Conservation (phyloP, 2,113 vertebrate genomes). For the Oreochromis aureus region DNA sequence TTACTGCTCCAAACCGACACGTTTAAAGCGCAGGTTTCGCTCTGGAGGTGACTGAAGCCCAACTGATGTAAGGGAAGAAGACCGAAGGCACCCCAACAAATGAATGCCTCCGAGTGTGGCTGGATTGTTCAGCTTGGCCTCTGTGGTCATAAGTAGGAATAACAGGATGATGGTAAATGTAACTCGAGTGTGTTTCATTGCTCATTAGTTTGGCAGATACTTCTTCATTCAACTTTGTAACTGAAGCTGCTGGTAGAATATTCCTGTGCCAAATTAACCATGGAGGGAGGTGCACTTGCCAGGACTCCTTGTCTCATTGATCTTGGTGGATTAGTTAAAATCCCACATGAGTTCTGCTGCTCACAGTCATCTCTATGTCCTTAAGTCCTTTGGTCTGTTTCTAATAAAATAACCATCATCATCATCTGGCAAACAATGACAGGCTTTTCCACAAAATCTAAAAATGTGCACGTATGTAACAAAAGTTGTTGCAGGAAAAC, state of each 20-base stretch:
- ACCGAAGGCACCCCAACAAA: not conserved
- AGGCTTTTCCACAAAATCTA: not conserved
- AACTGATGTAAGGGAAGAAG: not conserved
- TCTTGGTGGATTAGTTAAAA: not conserved
- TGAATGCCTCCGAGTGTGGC: not conserved
- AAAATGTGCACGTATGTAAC: not conserved
- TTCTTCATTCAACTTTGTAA: not conserved
- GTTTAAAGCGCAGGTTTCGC: not conserved
- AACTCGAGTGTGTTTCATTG: not conserved
- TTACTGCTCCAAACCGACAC: not conserved
- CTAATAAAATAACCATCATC: not conserved
- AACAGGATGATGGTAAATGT: not conserved
- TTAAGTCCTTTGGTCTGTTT: not conserved
- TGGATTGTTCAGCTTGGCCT: not conserved
- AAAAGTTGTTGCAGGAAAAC: not conserved
- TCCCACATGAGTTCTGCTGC: not conserved
- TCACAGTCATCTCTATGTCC: not conserved
- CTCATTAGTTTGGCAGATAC: not conserved
- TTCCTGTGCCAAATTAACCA: not conserved
- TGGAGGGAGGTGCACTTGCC: not conserved
- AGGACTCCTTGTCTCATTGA: not conserved
- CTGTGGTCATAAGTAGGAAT: fast-evolving
- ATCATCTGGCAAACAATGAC: not conserved
- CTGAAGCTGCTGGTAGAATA: not conserved
- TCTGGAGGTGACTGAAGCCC: not conserved